Base-by-base conservation (phyloP, 2,113 vertebrate genomes). In the Oryzias woworae region DNA sequence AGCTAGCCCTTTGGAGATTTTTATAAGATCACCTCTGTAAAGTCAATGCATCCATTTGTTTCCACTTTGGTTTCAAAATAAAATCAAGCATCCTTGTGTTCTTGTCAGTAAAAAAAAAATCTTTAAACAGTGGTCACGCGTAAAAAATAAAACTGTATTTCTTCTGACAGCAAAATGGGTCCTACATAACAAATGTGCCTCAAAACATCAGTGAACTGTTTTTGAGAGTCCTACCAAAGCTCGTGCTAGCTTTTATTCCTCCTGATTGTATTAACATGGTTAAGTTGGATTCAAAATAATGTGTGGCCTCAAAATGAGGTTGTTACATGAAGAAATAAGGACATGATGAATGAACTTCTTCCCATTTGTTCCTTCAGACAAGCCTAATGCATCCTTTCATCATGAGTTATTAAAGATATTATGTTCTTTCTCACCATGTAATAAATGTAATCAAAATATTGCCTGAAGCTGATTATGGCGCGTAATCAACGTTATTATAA, bases 21-120 rank as follows among this genome's bases (percentile, higher is more conserved):
- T 73, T 57, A 48, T 58, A 58, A 46, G 57, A 62, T 78, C 53
- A 73, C 72, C 64, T 78, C 51, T 85, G 66, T 83, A 85, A 83
- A 78, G 49, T 28, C 66, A 82, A 85, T 88, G 78, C 46, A 16
- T 6, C 41, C 58, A 20, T 64, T 66, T 48, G 70, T 36, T 58
- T 23, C 53, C 44, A 67, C 71, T 69, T 71, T 80, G 50, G 65
- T 36, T 36, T 12, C 2, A 36, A 36, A 12, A 36, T 36, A 36
- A 36, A 36, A 36, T 10, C 36, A 36, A 12, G 12, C 2, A 12
- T 28, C 26, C 26, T 5, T 1, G 26, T 5, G 5, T 36, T 10
- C 36, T 36, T 36, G 1, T 36, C 12, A 12, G 10, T 36, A 10
- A 36, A 10, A 36, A 10, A 10, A 36, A 10, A 36, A 36, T 10